phyloP scores from a whole-genome alignment of 2,113 vertebrate genomes.

The Aepyceros melampus region DNA sequence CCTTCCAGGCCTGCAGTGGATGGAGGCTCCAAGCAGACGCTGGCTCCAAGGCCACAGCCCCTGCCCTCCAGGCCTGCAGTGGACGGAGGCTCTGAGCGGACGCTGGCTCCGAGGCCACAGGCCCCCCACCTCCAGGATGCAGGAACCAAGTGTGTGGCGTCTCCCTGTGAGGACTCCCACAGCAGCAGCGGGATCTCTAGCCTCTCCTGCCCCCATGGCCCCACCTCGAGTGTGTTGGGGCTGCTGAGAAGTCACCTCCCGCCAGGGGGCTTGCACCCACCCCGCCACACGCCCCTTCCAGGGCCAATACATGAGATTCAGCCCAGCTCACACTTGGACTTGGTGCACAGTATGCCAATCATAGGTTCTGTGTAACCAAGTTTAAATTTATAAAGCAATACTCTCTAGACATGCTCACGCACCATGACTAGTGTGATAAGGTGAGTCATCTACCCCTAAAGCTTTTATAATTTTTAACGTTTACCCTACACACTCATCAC shows the following conservation, averaged over 20 bases:
- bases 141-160: rapidly evolving
- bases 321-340: not conserved
- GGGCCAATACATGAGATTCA: not conserved
- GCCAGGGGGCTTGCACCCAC: rapidly evolving
- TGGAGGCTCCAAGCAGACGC: not conserved
- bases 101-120: not conserved
- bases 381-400: not conserved
- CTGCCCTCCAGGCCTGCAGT: too few relatives aligned
- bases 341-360: not conserved
- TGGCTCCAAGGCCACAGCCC: not conserved
- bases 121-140: not conserved
- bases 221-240: not conserved
- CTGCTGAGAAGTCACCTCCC: not conserved
- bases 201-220: not conserved
- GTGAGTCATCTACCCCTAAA: not conserved
- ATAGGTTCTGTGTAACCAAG: not conserved
- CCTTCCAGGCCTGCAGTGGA: too few relatives aligned
- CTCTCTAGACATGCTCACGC: not conserved
- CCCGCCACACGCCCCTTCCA: rapidly evolving
- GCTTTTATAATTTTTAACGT: not conserved
- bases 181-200: not conserved
- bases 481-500: not conserved
- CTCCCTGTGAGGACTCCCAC: not conserved
- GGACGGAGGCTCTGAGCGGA: not conserved
- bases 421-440: not conserved